These are phyloP conservation scores for Cheilosia vulpina DNA, from an alignment of 2,888 invertebrate species.

Conservation along the genomic window DNA sequence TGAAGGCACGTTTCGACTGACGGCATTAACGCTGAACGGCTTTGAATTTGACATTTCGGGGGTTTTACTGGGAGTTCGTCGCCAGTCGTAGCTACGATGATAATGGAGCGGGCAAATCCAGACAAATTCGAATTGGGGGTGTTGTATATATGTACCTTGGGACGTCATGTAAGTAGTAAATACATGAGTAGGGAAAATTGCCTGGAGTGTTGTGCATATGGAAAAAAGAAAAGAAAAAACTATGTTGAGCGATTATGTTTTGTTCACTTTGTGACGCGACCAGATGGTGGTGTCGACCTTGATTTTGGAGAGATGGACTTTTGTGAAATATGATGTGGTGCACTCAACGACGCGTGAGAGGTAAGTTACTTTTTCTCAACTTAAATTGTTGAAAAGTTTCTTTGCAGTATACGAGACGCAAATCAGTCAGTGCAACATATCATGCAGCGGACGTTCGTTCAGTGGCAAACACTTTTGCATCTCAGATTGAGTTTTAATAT, in stretches of 20 bases:
- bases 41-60: background rate
- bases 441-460: too few relatives aligned
- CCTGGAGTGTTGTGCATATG: background rate
- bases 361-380: background rate
- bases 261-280: slow-evolving; percentile 31
- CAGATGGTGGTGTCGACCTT: slow-evolving; percentile 23
- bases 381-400: background rate
- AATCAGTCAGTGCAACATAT: too few relatives aligned
- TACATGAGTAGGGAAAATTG: slow-evolving; percentile 5
- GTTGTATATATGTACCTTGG: background rate
- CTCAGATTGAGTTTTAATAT: too few relatives aligned
- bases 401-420: too few relatives aligned
- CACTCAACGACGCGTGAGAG: background rate
- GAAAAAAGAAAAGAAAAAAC: background rate
- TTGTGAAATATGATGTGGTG: background rate
- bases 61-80: background rate
- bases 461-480: too few relatives aligned
- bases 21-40: background rate
- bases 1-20: background rate
- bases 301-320: slow-evolving; percentile 9
- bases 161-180: slow-evolving; percentile 6
- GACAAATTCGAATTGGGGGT: background rate
- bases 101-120: background rate
- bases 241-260: slow-evolving; percentile 39
- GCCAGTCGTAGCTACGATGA: background rate